phyloP scores from a whole-genome alignment of 2,797 vertebrate species.

The Pseudomugil gertrudae region DNA sequence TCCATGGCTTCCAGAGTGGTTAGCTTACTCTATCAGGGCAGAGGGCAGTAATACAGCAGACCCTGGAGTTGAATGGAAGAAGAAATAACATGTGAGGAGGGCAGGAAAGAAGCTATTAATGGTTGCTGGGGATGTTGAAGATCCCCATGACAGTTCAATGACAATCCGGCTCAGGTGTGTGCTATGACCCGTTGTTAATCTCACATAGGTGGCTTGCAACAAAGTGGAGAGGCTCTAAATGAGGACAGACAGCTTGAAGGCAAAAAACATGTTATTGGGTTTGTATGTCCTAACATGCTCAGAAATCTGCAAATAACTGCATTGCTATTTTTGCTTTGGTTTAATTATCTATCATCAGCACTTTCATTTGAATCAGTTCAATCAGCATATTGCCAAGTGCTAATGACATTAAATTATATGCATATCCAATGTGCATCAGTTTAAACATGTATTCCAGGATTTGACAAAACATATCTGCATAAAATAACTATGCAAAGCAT shows the following conservation, averaged over 20 bases:
- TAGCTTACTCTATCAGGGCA: conserved; percentile 39
- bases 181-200: conserved; percentile 57
- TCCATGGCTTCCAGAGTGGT: conserved; percentile 58
- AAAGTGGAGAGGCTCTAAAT: conserved; percentile 7
- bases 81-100: conserved; percentile 41
- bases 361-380: conserved; percentile 4
- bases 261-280: conserved; percentile 9
- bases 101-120: conserved; percentile 16
- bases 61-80: conserved; percentile 33
- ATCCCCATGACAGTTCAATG: conserved; percentile 44
- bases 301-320: neutral
- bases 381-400: neutral
- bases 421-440: neutral
- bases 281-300: conserved; percentile 10
- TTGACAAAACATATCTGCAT: neutral
- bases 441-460: conserved; percentile 3
- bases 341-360: neutral
- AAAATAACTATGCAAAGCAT: conserved; percentile 4
- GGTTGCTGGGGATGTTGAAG: conserved; percentile 29
- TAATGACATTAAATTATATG: neutral
- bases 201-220: conserved; percentile 28
- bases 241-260: conserved; percentile 2
- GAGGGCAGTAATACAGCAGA: conserved; percentile 47
- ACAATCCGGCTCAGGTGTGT: conserved; percentile 68
- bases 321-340: neutral